A percentile compares a stretch with the other conserved stretches of the same genome.
These are phyloP conservation scores for Syngnathus floridae DNA, from an alignment of 2,113 vertebrate species.

Conservation along the genomic window DNA sequence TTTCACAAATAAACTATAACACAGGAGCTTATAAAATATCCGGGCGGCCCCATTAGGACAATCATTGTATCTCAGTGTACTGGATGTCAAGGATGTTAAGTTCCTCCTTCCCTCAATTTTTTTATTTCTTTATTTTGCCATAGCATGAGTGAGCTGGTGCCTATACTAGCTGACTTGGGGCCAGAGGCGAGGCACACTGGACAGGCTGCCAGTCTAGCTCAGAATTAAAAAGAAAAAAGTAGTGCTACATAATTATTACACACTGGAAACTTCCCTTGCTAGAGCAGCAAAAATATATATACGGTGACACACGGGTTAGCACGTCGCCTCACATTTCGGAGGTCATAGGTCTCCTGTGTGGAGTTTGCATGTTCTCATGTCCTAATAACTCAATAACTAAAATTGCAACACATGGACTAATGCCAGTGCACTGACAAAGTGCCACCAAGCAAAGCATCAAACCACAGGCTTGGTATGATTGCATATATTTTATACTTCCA, in stretches of 20 bases:
- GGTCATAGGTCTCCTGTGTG: too few relatives aligned
- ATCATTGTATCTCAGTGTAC: not conserved
- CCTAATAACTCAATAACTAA: not conserved
- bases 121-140: too few relatives aligned
- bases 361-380: too few relatives aligned
- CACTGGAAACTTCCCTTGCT: not conserved
- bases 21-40: not conserved
- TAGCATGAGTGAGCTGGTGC: too few relatives aligned
- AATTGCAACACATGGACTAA: not conserved
- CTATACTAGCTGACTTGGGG: too few relatives aligned
- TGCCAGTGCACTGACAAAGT: not conserved
- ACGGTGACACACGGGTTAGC: too few relatives aligned
- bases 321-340: too few relatives aligned
- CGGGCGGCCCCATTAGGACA: not conserved
- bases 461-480: not conserved
- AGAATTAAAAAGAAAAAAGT: not conserved
- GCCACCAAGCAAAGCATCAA: not conserved
- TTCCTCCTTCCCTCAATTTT: too few relatives aligned
- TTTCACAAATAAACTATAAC: not conserved
- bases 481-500: not conserved
- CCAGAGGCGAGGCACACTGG: too few relatives aligned
- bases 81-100: not conserved
- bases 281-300: too few relatives aligned
- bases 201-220: not conserved
- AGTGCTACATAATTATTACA: not conserved